Evolutionary conservation across 2,888 invertebrate species (phyloP).

Genomic region (Cosmia pyralina): DNA sequence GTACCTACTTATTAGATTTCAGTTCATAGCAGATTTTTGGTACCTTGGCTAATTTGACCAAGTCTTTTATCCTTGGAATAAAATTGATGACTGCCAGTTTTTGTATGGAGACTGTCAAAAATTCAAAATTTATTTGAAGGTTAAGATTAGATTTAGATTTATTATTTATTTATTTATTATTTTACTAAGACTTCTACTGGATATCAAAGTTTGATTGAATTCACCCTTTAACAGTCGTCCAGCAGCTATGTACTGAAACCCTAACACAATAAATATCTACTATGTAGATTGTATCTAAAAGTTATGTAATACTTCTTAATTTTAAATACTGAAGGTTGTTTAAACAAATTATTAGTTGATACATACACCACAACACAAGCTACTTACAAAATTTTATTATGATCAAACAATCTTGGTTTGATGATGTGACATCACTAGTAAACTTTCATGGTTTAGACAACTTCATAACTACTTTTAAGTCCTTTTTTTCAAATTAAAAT

Average conservation of each 20-base stretch:
- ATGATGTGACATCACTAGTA: slow-evolving; percentile 15
- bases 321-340: slow-evolving; percentile 66
- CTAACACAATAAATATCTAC: slow-evolving; percentile 55
- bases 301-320: slow-evolving; percentile 66
- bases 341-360: slow-evolving; percentile 67
- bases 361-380: slow-evolving; percentile 71
- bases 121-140: too few relatives aligned
- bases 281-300: slow-evolving; percentile 59
- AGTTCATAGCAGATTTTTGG: slow-evolving; percentile 10
- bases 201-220: too few relatives aligned
- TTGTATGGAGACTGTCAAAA: too few relatives aligned
- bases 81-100: too few relatives aligned
- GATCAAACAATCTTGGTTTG: slow-evolving; percentile 25
- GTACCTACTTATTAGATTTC: slow-evolving; percentile 11
- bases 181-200: too few relatives aligned
- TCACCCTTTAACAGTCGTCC: slow-evolving; percentile 8
- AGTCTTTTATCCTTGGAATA: too few relatives aligned
- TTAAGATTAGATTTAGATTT: too few relatives aligned
- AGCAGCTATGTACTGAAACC: slow-evolving; percentile 28
- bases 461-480: neutral
- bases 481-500: neutral
- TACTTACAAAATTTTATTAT: slow-evolving; percentile 50
- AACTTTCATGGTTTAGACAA: neutral
- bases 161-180: too few relatives aligned
- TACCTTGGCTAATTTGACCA: neutral